Percentiles rank a stretch among this genome's conserved stretches.
phyloP scores from a whole-genome alignment of 2,888 invertebrate genomes.

The Latrodectus elegans region DNA sequence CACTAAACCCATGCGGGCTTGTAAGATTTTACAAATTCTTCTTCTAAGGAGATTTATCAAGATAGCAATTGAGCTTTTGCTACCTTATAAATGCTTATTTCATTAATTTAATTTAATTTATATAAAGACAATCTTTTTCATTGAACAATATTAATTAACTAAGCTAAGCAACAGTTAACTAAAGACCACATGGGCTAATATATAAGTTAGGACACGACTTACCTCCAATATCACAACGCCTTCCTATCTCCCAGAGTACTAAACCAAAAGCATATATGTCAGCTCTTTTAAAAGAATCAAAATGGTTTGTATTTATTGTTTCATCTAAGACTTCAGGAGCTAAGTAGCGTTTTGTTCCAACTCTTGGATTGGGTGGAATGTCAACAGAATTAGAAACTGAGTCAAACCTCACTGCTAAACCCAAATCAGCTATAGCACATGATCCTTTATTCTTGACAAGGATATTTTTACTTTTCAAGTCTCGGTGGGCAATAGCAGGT shows the following conservation, averaged over 20 bases:
- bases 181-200: too few relatives aligned
- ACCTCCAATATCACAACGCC: conserved; percentile 74
- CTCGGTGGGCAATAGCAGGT: conserved; percentile 71
- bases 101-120: too few relatives aligned
- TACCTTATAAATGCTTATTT: too few relatives aligned
- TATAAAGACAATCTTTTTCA: too few relatives aligned
- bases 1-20: too few relatives aligned
- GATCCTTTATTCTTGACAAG: conserved; percentile 85
- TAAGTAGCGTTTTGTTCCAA: conserved; percentile 88
- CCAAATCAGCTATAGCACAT: conserved; percentile 97
- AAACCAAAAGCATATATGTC: conserved; percentile 76
- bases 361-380: conserved; percentile 93
- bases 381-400: conserved; percentile 85
- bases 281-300: conserved; percentile 76
- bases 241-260: conserved; percentile 76
- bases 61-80: too few relatives aligned
- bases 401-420: conserved; percentile 94
- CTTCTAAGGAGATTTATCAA: too few relatives aligned
- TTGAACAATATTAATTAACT: too few relatives aligned
- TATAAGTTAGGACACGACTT: conserved; percentile 76
- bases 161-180: too few relatives aligned
- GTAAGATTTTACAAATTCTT: too few relatives aligned
- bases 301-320: conserved; percentile 75
- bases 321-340: conserved; percentile 74
- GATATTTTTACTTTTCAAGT: conserved; percentile 87